These are phyloP conservation scores for Papilio polytes DNA, from an alignment of 1,140 invertebrate species.

Conservation along the genomic window DNA sequence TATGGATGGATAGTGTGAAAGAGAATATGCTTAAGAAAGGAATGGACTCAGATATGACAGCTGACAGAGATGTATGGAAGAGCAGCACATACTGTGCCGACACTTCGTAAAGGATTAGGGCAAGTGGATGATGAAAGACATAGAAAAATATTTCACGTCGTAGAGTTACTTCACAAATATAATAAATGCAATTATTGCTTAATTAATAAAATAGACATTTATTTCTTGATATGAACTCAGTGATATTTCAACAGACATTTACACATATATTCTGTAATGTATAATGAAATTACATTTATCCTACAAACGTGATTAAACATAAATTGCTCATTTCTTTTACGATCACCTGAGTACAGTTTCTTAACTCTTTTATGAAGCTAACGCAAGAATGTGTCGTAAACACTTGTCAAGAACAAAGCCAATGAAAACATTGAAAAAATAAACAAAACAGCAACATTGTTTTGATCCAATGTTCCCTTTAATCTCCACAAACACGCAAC, in stretches of 20 bases:
- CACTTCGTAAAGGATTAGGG: no score
- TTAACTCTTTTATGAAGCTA: slow-evolving; percentile 25
- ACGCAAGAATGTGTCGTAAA: slow-evolving; percentile 20
- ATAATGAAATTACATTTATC: neutral
- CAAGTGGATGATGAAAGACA: no score
- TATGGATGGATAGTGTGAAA: no score
- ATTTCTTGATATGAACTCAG: neutral
- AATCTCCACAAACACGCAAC: slow-evolving; percentile 4
- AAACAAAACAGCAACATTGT: slow-evolving; percentile 8
- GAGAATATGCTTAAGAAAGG: no score
- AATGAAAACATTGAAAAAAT: slow-evolving; percentile 18
- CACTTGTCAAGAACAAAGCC: slow-evolving; percentile 14
- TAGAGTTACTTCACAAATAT: neutral
- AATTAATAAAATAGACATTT: neutral
- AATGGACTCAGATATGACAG: no score
- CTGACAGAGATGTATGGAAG: no score
- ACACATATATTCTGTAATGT: slow-evolving; percentile 6
- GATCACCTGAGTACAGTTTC: slow-evolving; percentile 7
- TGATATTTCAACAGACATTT: neutral
- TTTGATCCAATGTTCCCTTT: slow-evolving; percentile 8
- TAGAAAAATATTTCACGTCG: neutral
- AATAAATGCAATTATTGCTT: neutral
- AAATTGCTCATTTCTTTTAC: slow-evolving; percentile 22
- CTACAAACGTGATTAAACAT: slow-evolving; percentile 25
- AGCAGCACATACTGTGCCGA: no score